These are phyloP conservation scores for Calameuta filiformis DNA, from an alignment of 2,888 invertebrate species.

Conservation along the genomic window DNA sequence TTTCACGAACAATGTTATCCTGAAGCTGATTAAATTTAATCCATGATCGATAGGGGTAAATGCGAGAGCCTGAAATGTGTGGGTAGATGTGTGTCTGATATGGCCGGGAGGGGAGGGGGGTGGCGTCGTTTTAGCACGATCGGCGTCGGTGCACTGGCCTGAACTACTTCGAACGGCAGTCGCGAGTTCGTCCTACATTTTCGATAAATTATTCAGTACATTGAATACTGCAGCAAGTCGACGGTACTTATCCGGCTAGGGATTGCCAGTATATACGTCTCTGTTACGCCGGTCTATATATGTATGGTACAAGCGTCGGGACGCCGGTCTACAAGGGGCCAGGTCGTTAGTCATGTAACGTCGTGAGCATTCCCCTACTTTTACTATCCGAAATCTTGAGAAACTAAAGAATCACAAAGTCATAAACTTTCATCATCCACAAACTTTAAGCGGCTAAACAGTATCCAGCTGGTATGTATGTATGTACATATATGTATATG, in stretches of 20 bases:
- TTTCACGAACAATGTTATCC: neutral
- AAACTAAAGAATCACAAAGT: neutral
- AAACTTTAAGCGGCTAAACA: neutral
- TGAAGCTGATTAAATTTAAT: neutral
- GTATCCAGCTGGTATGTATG: neutral
- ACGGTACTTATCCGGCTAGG: neutral
- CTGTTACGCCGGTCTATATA: neutral
- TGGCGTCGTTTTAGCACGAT: constrained; percentile 1
- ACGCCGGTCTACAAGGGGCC: neutral
- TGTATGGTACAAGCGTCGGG: neutral
- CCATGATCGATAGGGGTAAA: neutral
- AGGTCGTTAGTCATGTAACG: neutral
- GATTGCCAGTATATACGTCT: neutral
- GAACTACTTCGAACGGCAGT: constrained; percentile 34
- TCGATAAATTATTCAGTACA: constrained; percentile 48
- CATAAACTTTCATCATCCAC: neutral
- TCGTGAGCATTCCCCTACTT: neutral
- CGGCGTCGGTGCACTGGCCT: constrained; percentile 23
- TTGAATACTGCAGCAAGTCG: constrained; percentile 19
- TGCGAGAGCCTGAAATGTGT: neutral
- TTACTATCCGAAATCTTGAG: neutral
- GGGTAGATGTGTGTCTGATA: neutral
- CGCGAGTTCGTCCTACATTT: constrained; percentile 52
- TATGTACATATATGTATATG: neutral
- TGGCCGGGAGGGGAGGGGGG: neutral